Evolutionary conservation across 2,797 vertebrate genomes (phyloP), one percentile per base, ranked within the genome.

Genomic region (Hafferia zeledoni): DNA sequence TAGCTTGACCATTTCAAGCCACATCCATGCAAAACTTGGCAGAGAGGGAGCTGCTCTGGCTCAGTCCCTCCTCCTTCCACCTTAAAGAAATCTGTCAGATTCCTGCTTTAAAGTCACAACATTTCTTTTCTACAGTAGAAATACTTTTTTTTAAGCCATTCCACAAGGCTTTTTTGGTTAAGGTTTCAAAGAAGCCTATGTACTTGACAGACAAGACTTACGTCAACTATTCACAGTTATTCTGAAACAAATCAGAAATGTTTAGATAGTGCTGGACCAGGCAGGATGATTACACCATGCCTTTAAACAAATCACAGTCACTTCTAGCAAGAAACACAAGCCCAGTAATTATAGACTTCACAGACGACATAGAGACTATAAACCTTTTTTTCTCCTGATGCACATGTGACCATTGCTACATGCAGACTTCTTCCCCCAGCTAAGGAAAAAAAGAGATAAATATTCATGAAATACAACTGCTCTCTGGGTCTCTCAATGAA

Each of bases 11-110:
- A 35, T 94, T 95, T 95, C 69, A 83, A 95, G 90, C 60, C 90
- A 92, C 75, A 93, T 94, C 89, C 81, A 96, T 0, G 4, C 60
- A 84, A 91, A 94, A 81, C 89, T 93, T 97, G 93, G 94, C 94
- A 94, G 55, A 69, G 52, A 81, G 16, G 12, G 59, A 87, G 67
- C 80, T 77, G 47, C 77, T 80, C 56, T 28, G 33, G 44, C n/a
- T 59, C 65, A 65, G 35, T 69, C 56, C 65, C 55, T 90, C 64
- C 55, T 19, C 43, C 37, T 82, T 72, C 61, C 63, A 84, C 71
- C 90, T 86, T 75, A 82, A 96, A 93, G 91, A 95, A 90, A 75
- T 89, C 67, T 68, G 35, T 69, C 10, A 7, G 71, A 90, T 64
- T 86, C 57, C 33, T 68, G 70, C 86, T 87, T 85, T 83, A 69